These are phyloP conservation scores for Melanerpes aurifrons DNA, from an alignment of 2,113 vertebrate genomes.

Conservation along the genomic window DNA sequence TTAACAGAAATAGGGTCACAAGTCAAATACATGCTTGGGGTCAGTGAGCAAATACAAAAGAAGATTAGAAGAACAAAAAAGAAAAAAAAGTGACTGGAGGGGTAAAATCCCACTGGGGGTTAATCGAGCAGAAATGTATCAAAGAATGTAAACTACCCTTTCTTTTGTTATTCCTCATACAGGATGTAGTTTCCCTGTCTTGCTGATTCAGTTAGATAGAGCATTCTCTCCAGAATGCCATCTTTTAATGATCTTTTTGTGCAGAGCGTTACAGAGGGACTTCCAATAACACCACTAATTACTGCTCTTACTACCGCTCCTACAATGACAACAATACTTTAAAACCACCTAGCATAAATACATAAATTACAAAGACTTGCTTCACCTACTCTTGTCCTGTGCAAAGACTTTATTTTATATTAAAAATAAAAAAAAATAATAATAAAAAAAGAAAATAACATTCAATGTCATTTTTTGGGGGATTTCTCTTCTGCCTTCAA, in stretches of 20 bases:
- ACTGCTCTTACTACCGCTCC: neutral
- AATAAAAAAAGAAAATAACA: neutral
- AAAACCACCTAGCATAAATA: neutral
- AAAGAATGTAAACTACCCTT: conserved; percentile 58
- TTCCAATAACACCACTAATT: neutral
- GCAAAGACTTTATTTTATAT: neutral
- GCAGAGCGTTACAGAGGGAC: neutral
- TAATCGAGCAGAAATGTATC: conserved; percentile 69
- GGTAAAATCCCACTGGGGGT: conserved; percentile 66
- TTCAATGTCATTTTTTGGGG: neutral
- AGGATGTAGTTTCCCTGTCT: conserved; percentile 7
- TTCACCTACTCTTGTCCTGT: neutral
- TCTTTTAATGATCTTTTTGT: conserved; percentile 1
- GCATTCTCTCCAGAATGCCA: conserved; percentile 6
- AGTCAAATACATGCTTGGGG: conserved; percentile 83
- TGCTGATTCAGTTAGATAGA: conserved; percentile 16
- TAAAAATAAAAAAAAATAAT: neutral
- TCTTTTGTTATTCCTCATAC: conserved; percentile 61
- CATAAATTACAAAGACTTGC: neutral
- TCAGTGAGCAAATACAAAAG: conserved; percentile 82
- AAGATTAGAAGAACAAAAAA: conserved; percentile 81
- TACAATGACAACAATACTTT: neutral
- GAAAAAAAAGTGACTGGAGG: conserved; percentile 56
- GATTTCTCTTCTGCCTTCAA: neutral
- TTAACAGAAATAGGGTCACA: conserved; percentile 81